Evolutionary conservation across 2,797 vertebrate genomes (phyloP).

Genomic region (Pelodytes ibericus): DNA sequence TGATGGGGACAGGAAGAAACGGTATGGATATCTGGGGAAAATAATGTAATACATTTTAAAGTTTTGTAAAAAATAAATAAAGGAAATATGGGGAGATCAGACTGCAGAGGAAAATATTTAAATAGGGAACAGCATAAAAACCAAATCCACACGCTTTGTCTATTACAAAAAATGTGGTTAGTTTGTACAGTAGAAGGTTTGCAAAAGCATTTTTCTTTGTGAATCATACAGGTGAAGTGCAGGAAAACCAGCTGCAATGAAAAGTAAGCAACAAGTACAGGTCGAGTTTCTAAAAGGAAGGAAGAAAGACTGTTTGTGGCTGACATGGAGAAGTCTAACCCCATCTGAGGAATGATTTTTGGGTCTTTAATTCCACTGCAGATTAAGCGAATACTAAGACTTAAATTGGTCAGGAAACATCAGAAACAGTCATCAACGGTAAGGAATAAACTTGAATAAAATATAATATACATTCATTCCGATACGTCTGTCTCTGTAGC

Average conservation of each 20-base stretch:
- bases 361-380: conserved; percentile 47
- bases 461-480: not conserved
- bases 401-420: conserved; percentile 54
- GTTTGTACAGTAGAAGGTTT: not conserved
- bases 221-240: conserved; percentile 47
- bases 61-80: no score
- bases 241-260: conserved; percentile 30
- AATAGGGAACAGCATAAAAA: no score
- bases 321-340: conserved; percentile 54
- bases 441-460: conserved; percentile 4
- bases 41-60: no score
- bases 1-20: no score
- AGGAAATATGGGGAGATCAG: no score
- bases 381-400: conserved; percentile 40
- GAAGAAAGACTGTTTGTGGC: conserved; percentile 53
- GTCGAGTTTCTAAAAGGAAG: conserved; percentile 49
- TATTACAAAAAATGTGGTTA: not conserved
- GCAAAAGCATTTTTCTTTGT: conserved; percentile 8
- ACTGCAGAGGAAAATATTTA: no score
- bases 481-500: not conserved
- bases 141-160: no score
- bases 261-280: conserved; percentile 38
- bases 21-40: no score
- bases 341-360: conserved; percentile 43
- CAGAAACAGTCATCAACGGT: conserved; percentile 50